phyloP scores from a whole-genome alignment of 1,140 invertebrate species.

The Lordiphosa stackelbergi region DNA sequence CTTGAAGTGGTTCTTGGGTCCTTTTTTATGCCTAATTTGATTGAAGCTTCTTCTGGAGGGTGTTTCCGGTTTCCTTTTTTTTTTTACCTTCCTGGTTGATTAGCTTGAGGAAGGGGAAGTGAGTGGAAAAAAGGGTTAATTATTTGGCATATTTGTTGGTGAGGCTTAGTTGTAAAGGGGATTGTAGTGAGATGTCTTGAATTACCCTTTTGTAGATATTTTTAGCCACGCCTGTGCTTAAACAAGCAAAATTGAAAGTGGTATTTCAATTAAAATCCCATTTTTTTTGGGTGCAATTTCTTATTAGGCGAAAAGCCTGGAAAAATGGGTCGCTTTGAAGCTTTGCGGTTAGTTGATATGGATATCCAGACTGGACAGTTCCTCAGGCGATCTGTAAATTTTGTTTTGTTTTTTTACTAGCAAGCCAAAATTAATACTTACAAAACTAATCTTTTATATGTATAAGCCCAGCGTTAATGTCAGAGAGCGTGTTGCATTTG shows the following conservation, averaged over 20 bases:
- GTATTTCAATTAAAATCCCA: constrained; percentile 25
- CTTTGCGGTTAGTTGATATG: no score
- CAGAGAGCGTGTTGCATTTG: no score
- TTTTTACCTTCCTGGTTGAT: constrained; percentile 51
- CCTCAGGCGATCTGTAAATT: no score
- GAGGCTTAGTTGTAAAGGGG: constrained; percentile 4
- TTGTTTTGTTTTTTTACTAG: no score
- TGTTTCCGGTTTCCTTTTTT: constrained; percentile 53
- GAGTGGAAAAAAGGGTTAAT: constrained; percentile 40
- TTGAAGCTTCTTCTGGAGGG: constrained; percentile 44
- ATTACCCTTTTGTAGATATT: neutral
- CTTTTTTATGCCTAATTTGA: constrained; percentile 50
- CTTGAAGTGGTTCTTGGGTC: constrained; percentile 28
- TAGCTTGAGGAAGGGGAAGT: constrained; percentile 13
- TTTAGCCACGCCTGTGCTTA: no score
- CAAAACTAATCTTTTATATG: no score
- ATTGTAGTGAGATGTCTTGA: neutral
- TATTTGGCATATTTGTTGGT: constrained; percentile 59
- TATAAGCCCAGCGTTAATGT: no score
- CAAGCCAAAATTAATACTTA: no score
- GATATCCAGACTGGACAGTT: no score
- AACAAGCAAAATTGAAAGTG: neutral
- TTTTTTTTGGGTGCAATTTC: constrained; percentile 10
- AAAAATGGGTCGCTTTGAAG: no score
- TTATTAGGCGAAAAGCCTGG: neutral